phyloP scores from a whole-genome alignment of 1,140 invertebrate genomes.

The Ostrea denselamellosa region DNA sequence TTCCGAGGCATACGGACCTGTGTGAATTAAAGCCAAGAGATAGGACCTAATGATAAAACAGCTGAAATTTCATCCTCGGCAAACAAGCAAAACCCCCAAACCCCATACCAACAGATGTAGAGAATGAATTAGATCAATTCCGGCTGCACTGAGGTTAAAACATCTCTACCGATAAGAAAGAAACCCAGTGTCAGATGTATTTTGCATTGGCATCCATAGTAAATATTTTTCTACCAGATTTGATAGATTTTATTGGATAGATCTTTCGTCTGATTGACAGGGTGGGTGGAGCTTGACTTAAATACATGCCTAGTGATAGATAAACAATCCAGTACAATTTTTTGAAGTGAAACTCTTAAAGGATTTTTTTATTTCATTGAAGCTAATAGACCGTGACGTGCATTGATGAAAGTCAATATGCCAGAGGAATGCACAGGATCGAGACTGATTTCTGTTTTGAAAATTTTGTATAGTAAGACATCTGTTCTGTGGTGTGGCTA shows the following conservation, averaged over 20 bases:
- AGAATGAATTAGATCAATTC: background rate
- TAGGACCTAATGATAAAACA: background rate
- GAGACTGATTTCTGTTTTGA: background rate
- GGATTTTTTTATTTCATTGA: background rate
- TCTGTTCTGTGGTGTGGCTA: constrained; percentile 20
- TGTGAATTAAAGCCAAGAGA: background rate
- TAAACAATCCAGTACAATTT: background rate
- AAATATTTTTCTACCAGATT: background rate
- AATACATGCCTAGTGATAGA: background rate
- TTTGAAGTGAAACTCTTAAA: background rate
- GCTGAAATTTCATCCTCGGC: constrained; percentile 28
- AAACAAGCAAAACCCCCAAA: background rate
- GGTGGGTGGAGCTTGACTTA: background rate
- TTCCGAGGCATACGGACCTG: background rate
- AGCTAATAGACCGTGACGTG: background rate
- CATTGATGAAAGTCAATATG: background rate
- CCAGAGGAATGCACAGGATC: constrained; percentile 1
- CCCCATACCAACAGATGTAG: background rate
- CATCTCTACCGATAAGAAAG: background rate
- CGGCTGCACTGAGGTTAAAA: constrained; percentile 9
- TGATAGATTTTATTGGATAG: constrained; percentile 9
- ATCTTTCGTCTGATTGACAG: background rate
- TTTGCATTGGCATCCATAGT: background rate
- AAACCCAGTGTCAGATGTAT: background rate
- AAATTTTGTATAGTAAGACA: constrained; percentile 1